These are phyloP conservation scores for Lissocephala sabroskyi DNA, from an alignment of 2,888 invertebrate genomes.

Conservation along the genomic window DNA sequence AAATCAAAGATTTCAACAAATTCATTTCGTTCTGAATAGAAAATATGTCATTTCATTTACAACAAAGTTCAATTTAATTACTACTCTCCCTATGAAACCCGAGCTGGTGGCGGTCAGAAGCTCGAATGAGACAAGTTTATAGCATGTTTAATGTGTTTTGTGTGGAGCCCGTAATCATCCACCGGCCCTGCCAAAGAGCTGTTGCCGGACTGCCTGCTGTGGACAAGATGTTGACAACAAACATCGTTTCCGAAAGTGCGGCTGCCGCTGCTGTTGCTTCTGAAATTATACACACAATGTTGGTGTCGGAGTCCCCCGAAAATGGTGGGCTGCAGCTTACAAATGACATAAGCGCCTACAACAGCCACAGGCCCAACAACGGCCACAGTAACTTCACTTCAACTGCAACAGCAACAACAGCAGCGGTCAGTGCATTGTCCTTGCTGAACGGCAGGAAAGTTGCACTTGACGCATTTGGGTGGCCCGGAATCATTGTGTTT, in stretches of 20 bases:
- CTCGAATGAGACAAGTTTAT: conserved; percentile 24
- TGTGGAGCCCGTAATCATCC: conserved; percentile 30
- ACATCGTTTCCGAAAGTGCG: conserved; percentile 10
- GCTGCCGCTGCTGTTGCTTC: not conserved
- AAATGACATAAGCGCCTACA: conserved; percentile 6
- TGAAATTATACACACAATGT: conserved; percentile 3
- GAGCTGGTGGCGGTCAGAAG: not conserved
- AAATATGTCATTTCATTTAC: no score
- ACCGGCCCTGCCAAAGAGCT: conserved; percentile 17
- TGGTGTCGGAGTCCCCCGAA: not conserved
- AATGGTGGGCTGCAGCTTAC: conserved; percentile 6
- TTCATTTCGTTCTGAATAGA: no score
- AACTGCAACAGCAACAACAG: conserved; percentile 5
- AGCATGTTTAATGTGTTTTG: conserved; percentile 41
- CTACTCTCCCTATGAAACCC: not conserved
- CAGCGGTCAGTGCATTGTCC: conserved; percentile 33
- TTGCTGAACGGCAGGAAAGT: conserved; percentile 1
- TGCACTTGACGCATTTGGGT: no score
- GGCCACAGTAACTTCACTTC: conserved; percentile 7
- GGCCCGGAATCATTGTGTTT: no score
- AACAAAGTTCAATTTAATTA: not conserved
- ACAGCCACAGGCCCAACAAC: not conserved
- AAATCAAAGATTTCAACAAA: no score
- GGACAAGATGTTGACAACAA: conserved; percentile 40
- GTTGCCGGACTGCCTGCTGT: conserved; percentile 20